Percentiles rank a stretch among this genome's conserved stretches.
These are phyloP conservation scores for Eidolon dupreanum DNA, from an alignment of 2,797 vertebrate species.

Conservation along the genomic window DNA sequence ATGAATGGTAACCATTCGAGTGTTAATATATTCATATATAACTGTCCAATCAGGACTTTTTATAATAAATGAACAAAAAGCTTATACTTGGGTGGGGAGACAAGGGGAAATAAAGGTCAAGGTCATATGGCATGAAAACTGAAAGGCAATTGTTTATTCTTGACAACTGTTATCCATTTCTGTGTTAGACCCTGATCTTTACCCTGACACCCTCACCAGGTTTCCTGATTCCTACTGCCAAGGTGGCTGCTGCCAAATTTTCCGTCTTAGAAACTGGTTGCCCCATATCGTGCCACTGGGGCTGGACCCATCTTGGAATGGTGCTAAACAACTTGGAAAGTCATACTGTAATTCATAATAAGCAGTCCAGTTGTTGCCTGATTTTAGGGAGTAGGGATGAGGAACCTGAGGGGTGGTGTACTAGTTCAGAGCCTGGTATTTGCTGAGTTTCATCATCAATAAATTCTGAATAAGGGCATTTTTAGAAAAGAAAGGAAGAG, in stretches of 20 bases:
- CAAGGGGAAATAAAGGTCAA: neutral
- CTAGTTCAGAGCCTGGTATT: neutral
- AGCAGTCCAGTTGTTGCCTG: neutral
- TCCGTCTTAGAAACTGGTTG: neutral
- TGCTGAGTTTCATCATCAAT: neutral
- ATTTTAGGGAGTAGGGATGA: neutral
- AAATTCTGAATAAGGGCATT: neutral
- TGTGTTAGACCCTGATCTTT: too few relatives aligned
- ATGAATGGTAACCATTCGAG: neutral
- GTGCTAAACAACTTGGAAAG: neutral
- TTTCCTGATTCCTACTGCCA: neutral
- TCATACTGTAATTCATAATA: neutral
- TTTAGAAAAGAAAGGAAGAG: neutral
- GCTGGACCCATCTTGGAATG: neutral
- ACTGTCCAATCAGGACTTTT: neutral
- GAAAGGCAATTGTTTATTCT: neutral
- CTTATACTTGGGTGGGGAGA: neutral
- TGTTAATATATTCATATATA: neutral
- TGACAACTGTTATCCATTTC: neutral
- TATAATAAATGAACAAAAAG: neutral
- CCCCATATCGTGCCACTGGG: neutral
- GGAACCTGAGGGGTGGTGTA: neutral
- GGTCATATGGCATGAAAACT: neutral
- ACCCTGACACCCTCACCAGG: neutral
- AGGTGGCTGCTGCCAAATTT: neutral